A percentile compares a stretch with the other conserved stretches of the same genome.
Evolutionary conservation across 2,797 vertebrate genomes (phyloP).

Genomic region (Staurois parvus): DNA sequence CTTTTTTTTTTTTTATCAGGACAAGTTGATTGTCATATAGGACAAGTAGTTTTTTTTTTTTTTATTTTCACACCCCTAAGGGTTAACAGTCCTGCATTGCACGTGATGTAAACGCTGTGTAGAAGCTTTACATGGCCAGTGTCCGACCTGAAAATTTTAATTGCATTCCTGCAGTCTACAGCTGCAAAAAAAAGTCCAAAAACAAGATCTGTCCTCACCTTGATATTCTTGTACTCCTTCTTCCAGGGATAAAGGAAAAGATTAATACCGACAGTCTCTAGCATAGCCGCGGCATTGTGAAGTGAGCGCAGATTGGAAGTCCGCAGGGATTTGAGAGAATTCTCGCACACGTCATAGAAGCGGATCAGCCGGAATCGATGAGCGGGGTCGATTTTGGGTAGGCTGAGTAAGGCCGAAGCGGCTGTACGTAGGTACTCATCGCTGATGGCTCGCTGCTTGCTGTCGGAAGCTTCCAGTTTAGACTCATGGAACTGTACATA

Average conservation of each 20-base stretch:
- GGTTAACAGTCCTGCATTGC: too few species aligned
- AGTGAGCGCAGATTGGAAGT: constrained; percentile 86
- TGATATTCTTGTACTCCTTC: constrained; percentile 97
- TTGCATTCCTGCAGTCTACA: too few species aligned
- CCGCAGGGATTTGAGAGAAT: constrained; percentile 85
- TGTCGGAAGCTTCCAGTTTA: constrained; percentile 81
- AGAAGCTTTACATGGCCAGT: too few species aligned
- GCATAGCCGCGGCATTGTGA: constrained; percentile 86
- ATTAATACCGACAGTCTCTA: constrained; percentile 94
- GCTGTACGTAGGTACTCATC: constrained; percentile 90
- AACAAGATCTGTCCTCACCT: constrained; percentile 76
- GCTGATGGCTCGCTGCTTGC: constrained; percentile 78
- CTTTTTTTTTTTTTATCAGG: too few species aligned
- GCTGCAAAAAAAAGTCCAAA: too few species aligned
- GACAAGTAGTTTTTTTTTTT: too few species aligned
- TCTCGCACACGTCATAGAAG: constrained; percentile 93
- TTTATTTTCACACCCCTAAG: too few species aligned
- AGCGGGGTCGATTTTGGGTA: constrained; percentile 90
- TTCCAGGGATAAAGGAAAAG: constrained; percentile 98
- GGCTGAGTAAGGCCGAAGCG: constrained; percentile 90
- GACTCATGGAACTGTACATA: constrained; percentile 92
- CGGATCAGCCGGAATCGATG: constrained; percentile 92
- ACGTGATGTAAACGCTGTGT: too few species aligned
- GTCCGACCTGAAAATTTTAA: background rate
- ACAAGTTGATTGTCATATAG: too few species aligned